Evolutionary conservation across 1,140 invertebrate species (phyloP), one percentile per base, ranked within the genome.

Genomic region (Sycophila sp.): DNA sequence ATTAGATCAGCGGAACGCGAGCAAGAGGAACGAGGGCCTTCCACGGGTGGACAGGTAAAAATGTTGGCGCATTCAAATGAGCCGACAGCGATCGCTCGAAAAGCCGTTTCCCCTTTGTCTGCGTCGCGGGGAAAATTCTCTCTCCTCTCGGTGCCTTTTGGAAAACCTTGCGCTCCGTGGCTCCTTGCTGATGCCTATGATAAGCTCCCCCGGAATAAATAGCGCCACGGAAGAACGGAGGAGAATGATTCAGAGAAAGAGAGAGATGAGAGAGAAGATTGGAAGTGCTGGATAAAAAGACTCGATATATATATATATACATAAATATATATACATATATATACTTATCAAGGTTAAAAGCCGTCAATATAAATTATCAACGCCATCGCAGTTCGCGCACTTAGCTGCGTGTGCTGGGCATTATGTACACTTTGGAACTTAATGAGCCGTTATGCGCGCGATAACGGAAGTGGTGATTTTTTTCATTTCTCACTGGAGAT

Each of bases 1-100:
- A n/a, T n/a, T n/a, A n/a, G n/a, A n/a, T n/a, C n/a, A n/a, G n/a
- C n/a, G n/a, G n/a, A n/a, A n/a, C 11, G 22, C 2, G 28, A 45
- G 30, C 26, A 40, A 30, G 32, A n/a, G 22, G 40, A 60, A n/a
- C 8, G 22, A 51, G 11, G 36, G 4, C 63, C 51, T 62, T 60
- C 40, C 40, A 47, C 63, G 73, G n/a, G n/a, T n/a, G n/a, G n/a
- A 74, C 71, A 72, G 53, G 32, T 76, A 75, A 69, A 75, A 74
- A 78, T 75, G 76, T 73, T 71, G 59, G 64, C 68, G 72, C 75
- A 76, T 74, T 68, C 59, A 62, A 76, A 73, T 76, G 72, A 76
- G 74, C 76, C 71, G 24, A 47, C 74, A 68, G 68, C 60, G 64
- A 73, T 73, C 65, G 68, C 66, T 72, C 45, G 70, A 38, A 73